phyloP scores from a whole-genome alignment of 2,113 vertebrate genomes.

The Canis aureus region DNA sequence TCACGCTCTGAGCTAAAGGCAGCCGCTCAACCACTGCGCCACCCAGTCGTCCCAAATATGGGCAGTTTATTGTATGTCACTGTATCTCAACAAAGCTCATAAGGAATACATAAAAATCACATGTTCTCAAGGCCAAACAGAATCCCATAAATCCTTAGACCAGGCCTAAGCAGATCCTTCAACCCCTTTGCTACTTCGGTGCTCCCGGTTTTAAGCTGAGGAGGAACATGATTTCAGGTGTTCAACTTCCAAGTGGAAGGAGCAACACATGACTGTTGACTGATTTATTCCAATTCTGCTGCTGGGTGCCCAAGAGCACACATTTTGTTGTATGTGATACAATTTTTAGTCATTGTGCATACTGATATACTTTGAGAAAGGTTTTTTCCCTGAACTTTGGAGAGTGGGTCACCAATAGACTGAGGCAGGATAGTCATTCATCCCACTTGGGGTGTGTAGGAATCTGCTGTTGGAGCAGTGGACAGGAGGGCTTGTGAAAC shows the following conservation, averaged over 20 bases:
- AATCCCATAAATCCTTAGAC: conserved; percentile 52
- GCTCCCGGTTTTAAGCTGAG: not conserved
- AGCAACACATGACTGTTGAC: not conserved
- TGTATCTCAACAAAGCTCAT: conserved; percentile 49
- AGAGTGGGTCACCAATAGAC: not conserved
- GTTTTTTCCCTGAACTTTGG: not conserved
- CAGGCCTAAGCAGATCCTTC: not conserved
- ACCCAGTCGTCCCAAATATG: too few species aligned
- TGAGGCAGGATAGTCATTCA: not conserved
- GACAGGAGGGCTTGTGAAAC: not conserved
- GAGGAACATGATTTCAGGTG: not conserved
- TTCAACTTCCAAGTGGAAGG: conserved; percentile 26
- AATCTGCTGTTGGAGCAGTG: not conserved
- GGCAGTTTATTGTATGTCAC: not conserved
- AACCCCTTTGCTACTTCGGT: not conserved
- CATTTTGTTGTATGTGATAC: conserved; percentile 7
- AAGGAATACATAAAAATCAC: conserved; percentile 47
- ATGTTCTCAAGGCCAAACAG: conserved; percentile 21
- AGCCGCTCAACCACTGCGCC: too few species aligned
- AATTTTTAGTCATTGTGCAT: conserved; percentile 37
- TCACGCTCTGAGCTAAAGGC: too few species aligned
- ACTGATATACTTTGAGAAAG: conserved; percentile 36
- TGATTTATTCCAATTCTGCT: conserved; percentile 28
- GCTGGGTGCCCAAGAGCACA: not conserved
- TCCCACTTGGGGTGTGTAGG: not conserved